phyloP scores from a whole-genome alignment of 2,888 invertebrate genomes.

The Caenorhabditis sulstoni region DNA sequence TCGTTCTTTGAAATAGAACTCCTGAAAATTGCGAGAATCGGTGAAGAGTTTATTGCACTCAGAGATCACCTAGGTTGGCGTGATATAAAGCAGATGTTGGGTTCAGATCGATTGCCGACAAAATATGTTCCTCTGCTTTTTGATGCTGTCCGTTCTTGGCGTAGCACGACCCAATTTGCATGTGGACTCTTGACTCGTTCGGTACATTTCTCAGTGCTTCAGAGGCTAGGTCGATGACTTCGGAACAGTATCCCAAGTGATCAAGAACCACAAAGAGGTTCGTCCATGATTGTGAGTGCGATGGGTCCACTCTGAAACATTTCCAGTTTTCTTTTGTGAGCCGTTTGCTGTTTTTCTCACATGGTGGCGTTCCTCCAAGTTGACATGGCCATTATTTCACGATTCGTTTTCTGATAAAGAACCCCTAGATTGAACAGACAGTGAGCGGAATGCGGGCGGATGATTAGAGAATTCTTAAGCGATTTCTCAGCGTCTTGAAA shows the following conservation, averaged over 20 bases:
- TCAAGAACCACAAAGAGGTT: constrained; percentile 88
- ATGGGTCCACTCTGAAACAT: constrained; percentile 83
- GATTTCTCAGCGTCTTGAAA: constrained; percentile 86
- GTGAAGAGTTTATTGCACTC: too few species aligned
- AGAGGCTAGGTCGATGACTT: constrained; percentile 86
- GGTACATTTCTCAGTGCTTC: constrained; percentile 87
- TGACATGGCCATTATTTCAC: constrained; percentile 87
- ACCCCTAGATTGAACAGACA: constrained; percentile 96
- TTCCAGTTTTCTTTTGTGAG: neutral
- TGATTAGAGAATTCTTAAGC: constrained; percentile 88
- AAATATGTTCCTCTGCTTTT: constrained; percentile 89
- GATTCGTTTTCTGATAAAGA: constrained; percentile 89
- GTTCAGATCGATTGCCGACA: constrained; percentile 86
- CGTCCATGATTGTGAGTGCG: constrained; percentile 92
- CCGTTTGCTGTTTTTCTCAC: too few species aligned
- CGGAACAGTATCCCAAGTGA: constrained; percentile 84
- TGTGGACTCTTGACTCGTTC: constrained; percentile 88
- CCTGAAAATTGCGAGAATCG: too few species aligned
- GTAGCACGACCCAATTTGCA: constrained; percentile 90
- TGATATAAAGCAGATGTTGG: constrained; percentile 89
- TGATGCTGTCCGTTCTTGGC: constrained; percentile 89
- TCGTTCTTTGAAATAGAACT: constrained; percentile 67
- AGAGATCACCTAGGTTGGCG: constrained; percentile 89
- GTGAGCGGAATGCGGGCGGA: constrained; percentile 90
- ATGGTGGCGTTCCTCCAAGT: constrained; percentile 90